A percentile compares a stretch with the other conserved stretches of the same genome.
Evolutionary conservation across 2,113 vertebrate species (phyloP).

Genomic region (Gymnocephalus cernua): DNA sequence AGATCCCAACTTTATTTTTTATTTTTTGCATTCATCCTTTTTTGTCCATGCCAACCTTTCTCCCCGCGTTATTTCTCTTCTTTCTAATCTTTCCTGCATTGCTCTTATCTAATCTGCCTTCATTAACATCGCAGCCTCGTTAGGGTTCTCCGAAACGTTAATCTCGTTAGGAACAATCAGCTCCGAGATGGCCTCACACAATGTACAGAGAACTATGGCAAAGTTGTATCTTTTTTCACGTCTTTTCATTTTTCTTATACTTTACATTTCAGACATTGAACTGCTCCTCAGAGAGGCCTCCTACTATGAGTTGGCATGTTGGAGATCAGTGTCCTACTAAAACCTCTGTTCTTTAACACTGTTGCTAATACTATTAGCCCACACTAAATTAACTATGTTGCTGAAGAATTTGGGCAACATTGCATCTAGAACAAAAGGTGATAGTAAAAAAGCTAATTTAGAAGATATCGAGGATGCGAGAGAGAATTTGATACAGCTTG

Average conservation of each 20-base stretch:
- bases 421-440: neutral
- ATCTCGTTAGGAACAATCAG: conserved; percentile 69
- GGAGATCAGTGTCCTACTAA: conserved; percentile 6
- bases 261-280: conserved; percentile 35
- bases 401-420: neutral
- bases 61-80: neutral
- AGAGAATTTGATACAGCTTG: neutral
- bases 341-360: neutral
- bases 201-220: conserved; percentile 35
- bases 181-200: neutral
- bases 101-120: conserved; percentile 61
- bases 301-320: neutral
- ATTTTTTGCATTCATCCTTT: neutral
- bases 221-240: conserved; percentile 24
- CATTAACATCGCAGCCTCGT: conserved; percentile 51
- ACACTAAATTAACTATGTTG: neutral
- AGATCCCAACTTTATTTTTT: neutral
- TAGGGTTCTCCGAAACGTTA: conserved; percentile 62
- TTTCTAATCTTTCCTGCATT: conserved; percentile 37
- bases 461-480: neutral
- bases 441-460: neutral
- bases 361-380: neutral
- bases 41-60: neutral
- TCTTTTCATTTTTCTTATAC: conserved; percentile 8
- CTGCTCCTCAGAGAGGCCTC: neutral